These are phyloP conservation scores for Lycaon pictus DNA, from an alignment of 2,113 vertebrate species.

Conservation along the genomic window DNA sequence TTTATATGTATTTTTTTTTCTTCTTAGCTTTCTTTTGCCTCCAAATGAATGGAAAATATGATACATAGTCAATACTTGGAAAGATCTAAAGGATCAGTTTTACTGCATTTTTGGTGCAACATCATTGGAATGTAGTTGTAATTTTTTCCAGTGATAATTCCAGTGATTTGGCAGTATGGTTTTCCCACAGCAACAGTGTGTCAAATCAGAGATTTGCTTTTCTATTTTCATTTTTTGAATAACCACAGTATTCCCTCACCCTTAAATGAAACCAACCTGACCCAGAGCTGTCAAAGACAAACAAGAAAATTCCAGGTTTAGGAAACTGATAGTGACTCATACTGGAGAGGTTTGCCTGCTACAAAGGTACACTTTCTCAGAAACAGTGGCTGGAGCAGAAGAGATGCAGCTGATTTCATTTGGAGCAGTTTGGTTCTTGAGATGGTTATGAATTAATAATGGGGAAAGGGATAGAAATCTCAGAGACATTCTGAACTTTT, in stretches of 20 bases:
- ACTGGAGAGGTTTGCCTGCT: background rate
- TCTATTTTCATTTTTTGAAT: constrained; percentile 31
- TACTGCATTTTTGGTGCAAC: constrained; percentile 47
- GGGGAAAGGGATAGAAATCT: background rate
- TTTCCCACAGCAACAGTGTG: constrained; percentile 34
- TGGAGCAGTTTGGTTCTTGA: constrained; percentile 47
- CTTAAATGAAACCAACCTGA: constrained; percentile 1
- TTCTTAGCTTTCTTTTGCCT: constrained; percentile 63
- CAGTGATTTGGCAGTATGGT: constrained; percentile 40
- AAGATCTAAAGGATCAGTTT: constrained; percentile 38
- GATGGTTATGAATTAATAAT: constrained; percentile 2
- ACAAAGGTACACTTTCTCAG: background rate
- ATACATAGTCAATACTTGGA: constrained; percentile 41
- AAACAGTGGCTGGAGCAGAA: background rate
- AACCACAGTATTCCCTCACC: constrained; percentile 12
- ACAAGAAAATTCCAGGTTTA: constrained; percentile 42
- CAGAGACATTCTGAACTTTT: constrained; percentile 15
- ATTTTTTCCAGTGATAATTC: constrained; percentile 74
- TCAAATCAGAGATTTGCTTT: constrained; percentile 46
- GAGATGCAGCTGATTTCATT: background rate
- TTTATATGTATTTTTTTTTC: background rate
- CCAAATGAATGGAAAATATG: constrained; percentile 68
- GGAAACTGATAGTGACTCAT: background rate
- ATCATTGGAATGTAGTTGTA: constrained; percentile 69
- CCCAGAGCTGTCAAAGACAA: background rate